Base-by-base conservation (phyloP, 2,797 vertebrate species). In the Aselliscus stoliczkanus region DNA sequence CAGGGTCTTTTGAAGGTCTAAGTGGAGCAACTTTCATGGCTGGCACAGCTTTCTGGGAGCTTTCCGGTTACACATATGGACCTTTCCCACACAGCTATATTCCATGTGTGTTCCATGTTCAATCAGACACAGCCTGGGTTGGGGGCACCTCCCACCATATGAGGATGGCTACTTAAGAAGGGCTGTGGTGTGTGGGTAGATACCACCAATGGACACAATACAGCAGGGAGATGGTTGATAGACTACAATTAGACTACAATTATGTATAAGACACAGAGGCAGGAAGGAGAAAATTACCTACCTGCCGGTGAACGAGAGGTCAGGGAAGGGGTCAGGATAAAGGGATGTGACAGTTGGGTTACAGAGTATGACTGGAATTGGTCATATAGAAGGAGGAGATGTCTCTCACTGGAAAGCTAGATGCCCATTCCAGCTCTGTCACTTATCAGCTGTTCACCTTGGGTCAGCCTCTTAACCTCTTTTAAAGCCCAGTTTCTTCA, bases 71-170 rank as follows among this genome's bases (percentile, higher is more conserved):
- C 56, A 50, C n/a, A 39, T n/a, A 4, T 1, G 79, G 7, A 5
- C 23, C 5, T 20, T 20, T 3, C 0, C 5, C 3, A 39, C 23
- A 6, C 29, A 18, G 42, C 25, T 15, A 3, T 14, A 58, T 17
- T n/a, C 47, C 54, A 37, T 42, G n/a, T 76, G 10, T 4, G 18
- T 67, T 67, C 42, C 17, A 1, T 2, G 17, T 34, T 73, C 86
- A 56, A 0, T 17, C n/a, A 60, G 86, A 69, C 60, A 18, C 39
- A 65, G 54, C 44, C 90, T 50, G 44, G 70, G 44, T 15, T 58
- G 13, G 1, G 2, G 14, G 54, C 39, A 7, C 2, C 21, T 23
- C 15, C 0, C 0, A 17, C 7, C 6, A 2, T 1, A 9, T 42
- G 42, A 37, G 27, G 47, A 7, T 17, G 54, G 75, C 31, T 29